Base-by-base conservation (phyloP, 64 coral and sea anemone genomes). In the Porites lutea region DNA sequence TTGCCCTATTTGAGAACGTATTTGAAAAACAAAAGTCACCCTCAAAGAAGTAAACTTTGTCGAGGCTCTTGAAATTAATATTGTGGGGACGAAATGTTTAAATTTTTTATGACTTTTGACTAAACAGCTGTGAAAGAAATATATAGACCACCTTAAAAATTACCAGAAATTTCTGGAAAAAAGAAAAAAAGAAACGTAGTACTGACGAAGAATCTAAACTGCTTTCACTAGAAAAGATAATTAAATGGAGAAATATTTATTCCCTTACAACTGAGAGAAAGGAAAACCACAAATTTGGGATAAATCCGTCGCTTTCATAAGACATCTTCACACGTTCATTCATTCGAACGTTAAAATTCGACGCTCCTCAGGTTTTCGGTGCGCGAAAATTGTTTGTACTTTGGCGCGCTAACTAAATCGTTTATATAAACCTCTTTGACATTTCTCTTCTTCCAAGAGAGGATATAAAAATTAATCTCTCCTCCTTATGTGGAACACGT, bases 61-160 rank as follows among this genome's bases (percentile, higher is more conserved):
- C 45, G 81, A 84, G 19, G 47, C 46, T 47, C 81, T 84, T 84
- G 81, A 84, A 84, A 84, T 84, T 63, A 84, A 68, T 84, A 84
- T 52, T 84, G 81, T 84, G 62, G 48, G 81, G 46, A 84, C 65
- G 16, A 84, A 84, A 52, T 19, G 45, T 52, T 84, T 61, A 68
- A 84, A 68, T 84, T 84, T 37, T 83, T 67, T 69, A 84, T 68
- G 81, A 84, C 16, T 68, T 4, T 46, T 60, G 61, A 84, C 46
- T 43, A 48, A 84, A 84, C 81, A 65, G 81, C 81, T 84, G 81
- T 84, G 81, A 68, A 65, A 59, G 48, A 20, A 84, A 69, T 52
- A 55, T 63, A 76, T 51, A 51, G 3, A 68, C 81, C 61, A 68
- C 19, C 63, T 8, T 52, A 65, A 78, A 49, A 81, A 49, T n/a